Evolutionary conservation across 2,888 invertebrate species (phyloP).

Genomic region (Acleris emargana): DNA sequence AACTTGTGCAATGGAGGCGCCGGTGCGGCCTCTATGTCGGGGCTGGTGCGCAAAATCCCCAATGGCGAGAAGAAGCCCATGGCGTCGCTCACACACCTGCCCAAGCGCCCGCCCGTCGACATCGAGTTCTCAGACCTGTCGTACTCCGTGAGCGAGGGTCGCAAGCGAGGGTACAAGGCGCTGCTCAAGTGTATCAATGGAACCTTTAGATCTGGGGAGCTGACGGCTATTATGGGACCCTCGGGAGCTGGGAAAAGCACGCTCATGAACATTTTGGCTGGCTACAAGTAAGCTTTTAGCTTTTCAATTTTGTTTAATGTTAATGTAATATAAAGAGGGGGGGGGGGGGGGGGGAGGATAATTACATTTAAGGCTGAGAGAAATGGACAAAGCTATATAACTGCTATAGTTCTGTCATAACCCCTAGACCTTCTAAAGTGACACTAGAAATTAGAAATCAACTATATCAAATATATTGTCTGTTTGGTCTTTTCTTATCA

Average conservation of each 20-base stretch:
- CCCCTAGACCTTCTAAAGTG: too few species aligned
- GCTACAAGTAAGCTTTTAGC: slow-evolving; percentile 88
- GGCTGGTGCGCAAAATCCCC: slow-evolving; percentile 87
- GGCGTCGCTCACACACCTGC: slow-evolving; percentile 90
- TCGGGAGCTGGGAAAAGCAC: slow-evolving; percentile 92
- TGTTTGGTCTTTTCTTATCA: too few species aligned
- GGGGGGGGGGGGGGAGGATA: too few species aligned
- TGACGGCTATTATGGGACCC: slow-evolving; percentile 98
- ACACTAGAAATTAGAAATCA: too few species aligned
- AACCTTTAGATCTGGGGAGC: slow-evolving; percentile 93
- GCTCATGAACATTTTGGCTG: slow-evolving; percentile 94
- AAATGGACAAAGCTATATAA: too few species aligned
- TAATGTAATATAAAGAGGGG: too few species aligned
- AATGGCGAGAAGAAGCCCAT: slow-evolving; percentile 90
- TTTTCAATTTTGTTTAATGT: too few species aligned
- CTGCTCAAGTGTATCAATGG: slow-evolving; percentile 95
- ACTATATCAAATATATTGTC: too few species aligned
- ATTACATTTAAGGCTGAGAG: too few species aligned
- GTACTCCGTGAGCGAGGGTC: slow-evolving; percentile 94
- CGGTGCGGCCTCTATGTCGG: slow-evolving; percentile 73
- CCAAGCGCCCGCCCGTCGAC: slow-evolving; percentile 94
- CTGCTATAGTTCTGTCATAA: too few species aligned
- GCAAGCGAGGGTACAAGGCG: slow-evolving; percentile 92
- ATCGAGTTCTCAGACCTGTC: slow-evolving; percentile 94
- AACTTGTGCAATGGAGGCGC: slow-evolving; percentile 88